Percentiles rank a stretch among this genome's conserved stretches.
Conservation (phyloP, 2,797 vertebrate genomes). For the Leuciscus waleckii region DNA sequence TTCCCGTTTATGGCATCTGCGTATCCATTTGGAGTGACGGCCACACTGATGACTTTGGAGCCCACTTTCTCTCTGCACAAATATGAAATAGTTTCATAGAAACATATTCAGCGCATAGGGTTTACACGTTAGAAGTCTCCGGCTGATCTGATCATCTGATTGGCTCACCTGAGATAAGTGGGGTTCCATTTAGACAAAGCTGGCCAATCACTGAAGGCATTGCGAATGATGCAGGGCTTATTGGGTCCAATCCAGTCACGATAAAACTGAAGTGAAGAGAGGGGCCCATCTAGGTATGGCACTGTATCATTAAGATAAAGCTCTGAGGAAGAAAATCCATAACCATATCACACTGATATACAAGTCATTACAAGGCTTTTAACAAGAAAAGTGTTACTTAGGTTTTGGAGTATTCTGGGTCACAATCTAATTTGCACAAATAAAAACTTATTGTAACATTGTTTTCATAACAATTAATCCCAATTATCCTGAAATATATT, state of each 20-base stretch:
- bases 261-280: constrained; percentile 84
- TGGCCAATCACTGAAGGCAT: constrained; percentile 87
- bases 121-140: background rate
- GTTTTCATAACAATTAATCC: background rate
- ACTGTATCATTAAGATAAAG: constrained; percentile 80
- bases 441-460: background rate
- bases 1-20: constrained; percentile 87
- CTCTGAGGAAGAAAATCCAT: constrained; percentile 72
- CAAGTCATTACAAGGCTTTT: background rate
- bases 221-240: constrained; percentile 88
- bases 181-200: constrained; percentile 88
- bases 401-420: background rate
- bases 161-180: constrained; percentile 81
- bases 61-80: constrained; percentile 82
- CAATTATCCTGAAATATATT: background rate
- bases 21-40: constrained; percentile 92
- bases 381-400: background rate
- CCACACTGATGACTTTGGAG: constrained; percentile 87
- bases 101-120: background rate
- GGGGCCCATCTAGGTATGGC: constrained; percentile 81
- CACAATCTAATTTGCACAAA: no score
- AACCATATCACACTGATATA: background rate
- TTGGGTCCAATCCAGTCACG: constrained; percentile 91
- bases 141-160: background rate
- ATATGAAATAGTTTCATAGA: background rate